phyloP scores from a whole-genome alignment of 2,797 vertebrate genomes.

The Tragopan temminckii region DNA sequence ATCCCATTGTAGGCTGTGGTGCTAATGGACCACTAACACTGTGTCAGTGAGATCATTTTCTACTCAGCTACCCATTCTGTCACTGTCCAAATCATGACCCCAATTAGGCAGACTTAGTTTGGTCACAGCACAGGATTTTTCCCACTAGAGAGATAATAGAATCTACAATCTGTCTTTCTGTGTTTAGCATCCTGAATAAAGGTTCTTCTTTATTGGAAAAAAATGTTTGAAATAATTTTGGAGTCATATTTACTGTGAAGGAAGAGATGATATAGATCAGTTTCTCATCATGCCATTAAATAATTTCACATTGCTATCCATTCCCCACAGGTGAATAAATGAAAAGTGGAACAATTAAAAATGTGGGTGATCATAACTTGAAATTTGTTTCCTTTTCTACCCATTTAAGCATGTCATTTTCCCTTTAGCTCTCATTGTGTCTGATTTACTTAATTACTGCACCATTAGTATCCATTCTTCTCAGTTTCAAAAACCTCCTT shows the following conservation, averaged over 20 bases:
- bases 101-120: neutral
- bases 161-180: neutral
- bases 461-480: constrained; percentile 28
- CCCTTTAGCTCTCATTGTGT: neutral
- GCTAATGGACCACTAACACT: neutral
- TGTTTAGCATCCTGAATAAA: neutral
- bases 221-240: neutral
- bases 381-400: constrained; percentile 12
- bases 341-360: neutral
- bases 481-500: neutral
- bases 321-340: neutral
- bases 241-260: neutral
- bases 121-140: neutral
- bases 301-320: neutral
- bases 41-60: neutral
- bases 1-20: neutral
- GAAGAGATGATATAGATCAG: neutral
- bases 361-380: neutral
- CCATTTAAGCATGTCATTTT: neutral
- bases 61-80: neutral
- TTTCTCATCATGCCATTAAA: neutral
- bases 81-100: neutral
- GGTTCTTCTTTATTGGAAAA: neutral
- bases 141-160: neutral
- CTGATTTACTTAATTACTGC: neutral